Percentiles rank a stretch among this genome's conserved stretches.
These are phyloP conservation scores for Cynoglossus semilaevis DNA, from an alignment of 2,113 vertebrate genomes.

Conservation along the genomic window DNA sequence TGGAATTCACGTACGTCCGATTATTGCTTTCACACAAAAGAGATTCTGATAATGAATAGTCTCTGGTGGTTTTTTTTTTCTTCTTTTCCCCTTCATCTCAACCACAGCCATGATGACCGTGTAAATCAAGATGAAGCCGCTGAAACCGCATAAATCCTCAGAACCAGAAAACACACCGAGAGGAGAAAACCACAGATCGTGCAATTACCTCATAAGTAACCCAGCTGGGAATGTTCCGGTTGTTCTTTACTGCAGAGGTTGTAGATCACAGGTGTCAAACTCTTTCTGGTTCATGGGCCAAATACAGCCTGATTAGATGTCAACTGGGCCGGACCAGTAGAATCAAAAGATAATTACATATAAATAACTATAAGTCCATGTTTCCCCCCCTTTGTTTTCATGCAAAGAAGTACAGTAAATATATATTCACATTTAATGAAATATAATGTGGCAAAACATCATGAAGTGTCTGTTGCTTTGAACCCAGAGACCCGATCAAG, in stretches of 20 bases:
- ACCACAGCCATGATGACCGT: slow-evolving; percentile 43
- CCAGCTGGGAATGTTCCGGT: slow-evolving; percentile 56
- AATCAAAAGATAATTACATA: no score
- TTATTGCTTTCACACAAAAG: slow-evolving; percentile 2
- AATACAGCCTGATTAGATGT: no score
- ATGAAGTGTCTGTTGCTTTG: no score
- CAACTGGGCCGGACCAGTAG: no score
- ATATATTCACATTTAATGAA: no score
- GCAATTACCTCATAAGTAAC: slow-evolving; percentile 5
- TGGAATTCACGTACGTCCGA: slow-evolving; percentile 1
- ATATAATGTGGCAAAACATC: no score
- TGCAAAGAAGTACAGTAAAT: no score
- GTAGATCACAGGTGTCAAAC: slow-evolving; percentile 1
- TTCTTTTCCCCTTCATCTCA: slow-evolving; percentile 15
- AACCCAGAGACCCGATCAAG: no score
- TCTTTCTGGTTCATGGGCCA: no score
- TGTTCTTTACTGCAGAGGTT: slow-evolving; percentile 27
- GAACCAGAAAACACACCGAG: slow-evolving; percentile 7
- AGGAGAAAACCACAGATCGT: slow-evolving; percentile 22
- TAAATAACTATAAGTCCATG: no score
- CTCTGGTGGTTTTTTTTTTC: slow-evolving; percentile 17
- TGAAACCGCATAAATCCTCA: slow-evolving; percentile 14
- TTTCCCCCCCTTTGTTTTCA: no score
- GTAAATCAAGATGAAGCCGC: slow-evolving; percentile 37
- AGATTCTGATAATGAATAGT: slow-evolving; percentile 35